Conservation (phyloP, 2,888 invertebrate genomes). For the Drosophila aldrichi region DNA sequence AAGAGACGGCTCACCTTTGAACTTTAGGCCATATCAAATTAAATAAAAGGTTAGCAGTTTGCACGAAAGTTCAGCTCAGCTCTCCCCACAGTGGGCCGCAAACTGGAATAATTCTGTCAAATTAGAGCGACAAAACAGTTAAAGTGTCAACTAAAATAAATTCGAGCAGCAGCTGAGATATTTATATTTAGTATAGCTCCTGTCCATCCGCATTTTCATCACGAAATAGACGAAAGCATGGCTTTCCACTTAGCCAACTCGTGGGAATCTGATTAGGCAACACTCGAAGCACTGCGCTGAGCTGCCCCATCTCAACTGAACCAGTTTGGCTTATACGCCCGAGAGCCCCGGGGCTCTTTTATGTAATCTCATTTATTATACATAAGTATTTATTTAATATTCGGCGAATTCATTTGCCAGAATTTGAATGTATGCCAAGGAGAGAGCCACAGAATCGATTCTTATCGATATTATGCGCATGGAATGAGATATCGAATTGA, state of each 20-base stretch:
- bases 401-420: conserved; percentile 1
- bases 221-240: not conserved
- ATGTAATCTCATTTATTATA: not conserved
- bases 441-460: not conserved
- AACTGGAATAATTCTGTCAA: not conserved
- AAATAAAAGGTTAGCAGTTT: conserved; percentile 69
- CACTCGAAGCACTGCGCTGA: not conserved
- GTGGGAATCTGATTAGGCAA: not conserved
- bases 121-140: conserved; percentile 4
- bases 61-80: conserved; percentile 21
- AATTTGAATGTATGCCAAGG: not conserved
- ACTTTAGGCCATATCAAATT: conserved; percentile 70
- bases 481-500: not conserved
- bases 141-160: conserved; percentile 3
- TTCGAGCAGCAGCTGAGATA: not conserved
- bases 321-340: not conserved
- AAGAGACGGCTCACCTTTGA: conserved; percentile 59
- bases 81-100: conserved; percentile 4
- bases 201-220: not conserved
- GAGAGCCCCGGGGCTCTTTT: not conserved
- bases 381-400: not conserved
- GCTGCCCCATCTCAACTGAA: not conserved
- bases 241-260: not conserved
- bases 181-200: not conserved
- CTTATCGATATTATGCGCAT: not conserved